These are phyloP conservation scores for Vombatus ursinus DNA, from an alignment of 2,113 vertebrate genomes.

Conservation along the genomic window DNA sequence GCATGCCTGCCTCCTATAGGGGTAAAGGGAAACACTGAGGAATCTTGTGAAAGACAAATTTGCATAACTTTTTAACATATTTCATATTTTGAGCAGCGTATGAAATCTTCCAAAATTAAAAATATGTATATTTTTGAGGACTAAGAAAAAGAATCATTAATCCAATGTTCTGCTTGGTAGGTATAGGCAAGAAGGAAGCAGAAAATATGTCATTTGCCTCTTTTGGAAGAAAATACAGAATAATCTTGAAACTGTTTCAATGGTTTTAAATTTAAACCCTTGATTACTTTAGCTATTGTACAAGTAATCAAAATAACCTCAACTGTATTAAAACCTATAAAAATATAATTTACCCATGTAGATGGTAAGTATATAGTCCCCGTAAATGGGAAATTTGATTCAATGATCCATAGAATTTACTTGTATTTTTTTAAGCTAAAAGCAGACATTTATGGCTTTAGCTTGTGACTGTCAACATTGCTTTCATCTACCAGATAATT, in stretches of 20 bases:
- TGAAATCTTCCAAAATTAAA: slow-evolving; percentile 25
- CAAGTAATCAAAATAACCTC: not conserved
- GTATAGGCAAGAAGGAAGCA: not conserved
- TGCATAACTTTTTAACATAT: not conserved
- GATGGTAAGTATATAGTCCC: slow-evolving; percentile 12
- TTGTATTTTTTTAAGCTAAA: slow-evolving; percentile 29
- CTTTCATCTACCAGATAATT: slow-evolving; percentile 55
- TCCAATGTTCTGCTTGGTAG: not conserved
- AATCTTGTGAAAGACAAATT: not conserved
- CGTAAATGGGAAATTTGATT: slow-evolving; percentile 44
- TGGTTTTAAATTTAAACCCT: slow-evolving; percentile 20
- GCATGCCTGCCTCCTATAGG: not conserved
- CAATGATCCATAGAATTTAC: slow-evolving; percentile 52
- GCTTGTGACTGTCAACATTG: slow-evolving; percentile 56
- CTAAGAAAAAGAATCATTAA: slow-evolving; percentile 8
- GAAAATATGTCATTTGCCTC: not conserved
- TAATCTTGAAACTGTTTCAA: slow-evolving; percentile 25
- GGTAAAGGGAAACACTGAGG: not conserved
- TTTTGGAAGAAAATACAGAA: not conserved
- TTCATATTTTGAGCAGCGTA: slow-evolving; percentile 34
- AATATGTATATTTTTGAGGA: not conserved
- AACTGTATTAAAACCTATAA: not conserved
- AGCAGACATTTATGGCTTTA: slow-evolving; percentile 46
- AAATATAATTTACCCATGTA: slow-evolving; percentile 13
- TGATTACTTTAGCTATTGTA: not conserved